phyloP scores from a whole-genome alignment of 2,797 vertebrate species.

The Propithecus deckenii region DNA sequence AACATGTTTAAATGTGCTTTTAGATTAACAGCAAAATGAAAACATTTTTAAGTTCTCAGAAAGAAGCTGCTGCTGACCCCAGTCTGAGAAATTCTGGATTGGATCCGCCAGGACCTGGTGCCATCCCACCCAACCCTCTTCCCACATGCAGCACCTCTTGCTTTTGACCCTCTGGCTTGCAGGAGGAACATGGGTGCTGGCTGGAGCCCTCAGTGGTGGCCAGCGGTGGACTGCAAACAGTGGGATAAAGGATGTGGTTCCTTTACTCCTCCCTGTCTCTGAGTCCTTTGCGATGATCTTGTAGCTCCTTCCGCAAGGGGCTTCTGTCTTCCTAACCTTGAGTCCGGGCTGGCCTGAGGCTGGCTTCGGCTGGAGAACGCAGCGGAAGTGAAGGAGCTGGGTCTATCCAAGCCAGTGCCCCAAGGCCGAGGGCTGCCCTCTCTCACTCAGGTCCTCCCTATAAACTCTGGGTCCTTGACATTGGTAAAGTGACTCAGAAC shows the following conservation, averaged over 20 bases:
- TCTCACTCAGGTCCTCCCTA: not conserved
- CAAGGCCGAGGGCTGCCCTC: too few species aligned
- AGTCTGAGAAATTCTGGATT: not conserved
- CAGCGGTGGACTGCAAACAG: not conserved
- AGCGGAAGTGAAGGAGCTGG: not conserved
- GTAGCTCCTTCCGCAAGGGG: not conserved
- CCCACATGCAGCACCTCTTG: fast-evolving
- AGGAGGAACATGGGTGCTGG: not conserved
- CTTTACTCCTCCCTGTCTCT: not conserved
- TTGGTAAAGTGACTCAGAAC: not conserved
- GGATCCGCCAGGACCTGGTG: not conserved
- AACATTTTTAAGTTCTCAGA: not conserved
- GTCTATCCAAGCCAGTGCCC: not conserved
- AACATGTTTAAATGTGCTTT: not conserved
- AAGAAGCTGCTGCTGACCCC: not conserved
- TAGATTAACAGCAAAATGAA: not conserved
- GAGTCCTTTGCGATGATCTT: not conserved
- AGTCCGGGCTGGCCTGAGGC: not conserved
- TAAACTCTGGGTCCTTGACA: not conserved
- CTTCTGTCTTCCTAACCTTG: not conserved
- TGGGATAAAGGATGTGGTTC: too few species aligned
- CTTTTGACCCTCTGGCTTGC: not conserved
- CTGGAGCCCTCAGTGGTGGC: not conserved
- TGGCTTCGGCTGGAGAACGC: not conserved
- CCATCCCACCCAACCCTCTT: not conserved